Evolutionary conservation across 2,888 invertebrate genomes (phyloP), one percentile per base, ranked within the genome.

Genomic region (Galeopsomyia nigrocyanea): DNA sequence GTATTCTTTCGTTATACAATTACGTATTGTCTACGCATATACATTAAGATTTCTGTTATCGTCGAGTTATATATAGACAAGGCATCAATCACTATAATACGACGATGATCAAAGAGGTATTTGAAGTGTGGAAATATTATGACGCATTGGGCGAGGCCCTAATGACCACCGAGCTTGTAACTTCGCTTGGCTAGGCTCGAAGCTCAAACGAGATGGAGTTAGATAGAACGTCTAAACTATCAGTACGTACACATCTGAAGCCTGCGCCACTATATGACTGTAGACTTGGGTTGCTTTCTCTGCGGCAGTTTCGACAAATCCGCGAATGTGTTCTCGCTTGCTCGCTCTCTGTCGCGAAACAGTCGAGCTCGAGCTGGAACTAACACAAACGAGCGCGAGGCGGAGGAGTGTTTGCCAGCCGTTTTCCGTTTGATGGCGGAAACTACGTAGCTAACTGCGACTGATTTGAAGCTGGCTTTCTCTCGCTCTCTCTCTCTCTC

Each of bases 361-460:
- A 69, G 66, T 63, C 57, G 57, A 16, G 58, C 22, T 49, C 21
- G 19, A 13, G 22, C n/a, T 22, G 16, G 47, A 21, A 21, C 31
- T 3, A 5, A 39, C 56, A 7, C n/a, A 14, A 53, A 64, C 60
- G 19, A 50, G 62, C 17, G 31, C 61, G 22, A 67, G 47, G 21
- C 46, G 73, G 79, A 78, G 17, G 50, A 58, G 66, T 82, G 84
- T 84, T 83, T 84, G 82, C 81, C 75, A 79, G 81, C 76, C 76
- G 81, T 82, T 82, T 84, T 82, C 80, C 81, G 82, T 84, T 85
- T 84, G 83, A 84, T 81, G 82, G 79, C 78, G 78, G 64, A 82
- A 83, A 82, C 82, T 82, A 82, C 81, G 79, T 79, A 80, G 83
- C 82, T 82, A 83, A 84, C 82, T 84, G 81, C 78, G 81, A 80